Conservation (phyloP, 2,888 invertebrate genomes). For the Girardia tigrina region DNA sequence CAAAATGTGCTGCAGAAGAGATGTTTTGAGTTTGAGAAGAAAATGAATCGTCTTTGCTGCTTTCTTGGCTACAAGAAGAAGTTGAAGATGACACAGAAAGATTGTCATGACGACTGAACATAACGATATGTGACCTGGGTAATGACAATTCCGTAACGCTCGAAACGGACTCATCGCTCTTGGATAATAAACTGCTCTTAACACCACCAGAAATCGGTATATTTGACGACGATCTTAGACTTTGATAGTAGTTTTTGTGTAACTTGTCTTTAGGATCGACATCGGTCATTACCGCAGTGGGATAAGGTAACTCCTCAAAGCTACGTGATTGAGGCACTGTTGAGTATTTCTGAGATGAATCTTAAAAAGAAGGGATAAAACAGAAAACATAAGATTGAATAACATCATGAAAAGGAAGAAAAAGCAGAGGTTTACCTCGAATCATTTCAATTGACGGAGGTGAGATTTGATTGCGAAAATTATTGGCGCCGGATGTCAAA, state of each 20-base stretch:
- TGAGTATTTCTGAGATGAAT: background rate
- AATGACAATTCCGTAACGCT: background rate
- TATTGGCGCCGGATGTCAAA: background rate
- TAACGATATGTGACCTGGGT: conserved; percentile 5
- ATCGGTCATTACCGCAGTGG: background rate
- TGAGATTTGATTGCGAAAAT: background rate
- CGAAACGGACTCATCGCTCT: background rate
- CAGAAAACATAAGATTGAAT: no score
- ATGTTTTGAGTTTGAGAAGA: conserved; percentile 12
- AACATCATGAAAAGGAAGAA: no score
- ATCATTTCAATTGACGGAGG: conserved; percentile 8
- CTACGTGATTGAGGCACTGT: background rate
- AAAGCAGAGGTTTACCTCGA: background rate
- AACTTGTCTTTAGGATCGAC: background rate
- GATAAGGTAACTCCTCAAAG: conserved; percentile 7
- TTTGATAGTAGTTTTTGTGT: background rate
- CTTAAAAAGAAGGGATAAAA: no score
- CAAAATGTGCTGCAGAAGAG: background rate
- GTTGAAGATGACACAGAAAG: background rate
- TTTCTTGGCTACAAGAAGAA: conserved; percentile 17
- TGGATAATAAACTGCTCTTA: background rate
- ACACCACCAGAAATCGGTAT: background rate
- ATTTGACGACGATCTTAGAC: background rate
- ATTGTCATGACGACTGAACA: background rate
- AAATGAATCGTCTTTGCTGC: conserved; percentile 9